These are phyloP conservation scores for Sigmodon hispidus DNA, from an alignment of 2,113 vertebrate species.

Conservation along the genomic window DNA sequence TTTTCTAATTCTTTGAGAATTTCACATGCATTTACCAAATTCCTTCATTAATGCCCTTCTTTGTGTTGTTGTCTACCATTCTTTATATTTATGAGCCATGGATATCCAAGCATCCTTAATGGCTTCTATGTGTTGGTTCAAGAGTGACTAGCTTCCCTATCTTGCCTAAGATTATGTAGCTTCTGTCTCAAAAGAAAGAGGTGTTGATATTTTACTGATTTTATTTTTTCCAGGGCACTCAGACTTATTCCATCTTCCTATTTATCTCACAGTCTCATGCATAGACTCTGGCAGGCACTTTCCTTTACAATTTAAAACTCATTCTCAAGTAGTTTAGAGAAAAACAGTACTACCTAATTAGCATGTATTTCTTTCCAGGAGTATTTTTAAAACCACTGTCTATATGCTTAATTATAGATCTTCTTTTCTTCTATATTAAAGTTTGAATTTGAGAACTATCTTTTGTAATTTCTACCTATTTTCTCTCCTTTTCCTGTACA, in stretches of 20 bases:
- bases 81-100: neutral
- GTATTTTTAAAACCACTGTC: neutral
- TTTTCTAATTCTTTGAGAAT: neutral
- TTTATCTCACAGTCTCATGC: neutral
- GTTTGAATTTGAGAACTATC: neutral
- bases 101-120: neutral
- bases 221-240: neutral
- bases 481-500: neutral
- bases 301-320: neutral
- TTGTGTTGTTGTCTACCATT: neutral
- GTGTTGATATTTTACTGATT: neutral
- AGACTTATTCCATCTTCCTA: neutral
- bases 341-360: neutral
- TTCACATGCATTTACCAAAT: too few species aligned
- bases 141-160: neutral
- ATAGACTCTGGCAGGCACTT: neutral
- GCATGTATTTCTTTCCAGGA: neutral
- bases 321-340: neutral
- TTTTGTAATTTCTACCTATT: neutral
- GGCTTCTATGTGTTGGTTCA: neutral
- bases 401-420: neutral
- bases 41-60: neutral
- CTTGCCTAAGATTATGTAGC: too few species aligned
- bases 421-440: too few species aligned
- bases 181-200: neutral